These are phyloP conservation scores for Thelaira solivaga DNA, from an alignment of 2,888 invertebrate genomes.

Conservation along the genomic window DNA sequence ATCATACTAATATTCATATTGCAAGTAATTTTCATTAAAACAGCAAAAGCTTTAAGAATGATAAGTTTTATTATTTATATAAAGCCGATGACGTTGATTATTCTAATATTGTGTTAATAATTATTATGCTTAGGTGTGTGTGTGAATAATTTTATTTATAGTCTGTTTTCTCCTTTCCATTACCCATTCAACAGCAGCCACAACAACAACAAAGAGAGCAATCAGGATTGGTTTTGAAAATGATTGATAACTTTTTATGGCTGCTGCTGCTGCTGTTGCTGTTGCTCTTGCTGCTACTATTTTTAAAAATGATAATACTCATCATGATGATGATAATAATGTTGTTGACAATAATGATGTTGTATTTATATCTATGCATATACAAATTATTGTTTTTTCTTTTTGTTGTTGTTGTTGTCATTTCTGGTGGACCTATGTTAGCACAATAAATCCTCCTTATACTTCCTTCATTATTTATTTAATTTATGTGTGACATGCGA, in stretches of 20 bases:
- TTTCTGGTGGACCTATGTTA: conserved; percentile 63
- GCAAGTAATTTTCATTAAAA: neutral
- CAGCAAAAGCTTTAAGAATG: conserved; percentile 33
- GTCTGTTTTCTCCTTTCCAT: conserved; percentile 25
- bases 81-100: conserved; percentile 65
- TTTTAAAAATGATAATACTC: too few relatives aligned
- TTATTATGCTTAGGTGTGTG: neutral
- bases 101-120: conserved; percentile 63
- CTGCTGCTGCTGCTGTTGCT: conserved; percentile 3
- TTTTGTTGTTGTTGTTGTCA: conserved; percentile 47
- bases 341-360: conserved; percentile 36
- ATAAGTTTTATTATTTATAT: conserved; percentile 54
- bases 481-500: conserved; percentile 63
- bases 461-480: conserved; percentile 63
- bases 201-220: neutral
- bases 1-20: conserved; percentile 1
- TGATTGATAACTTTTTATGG: conserved; percentile 62
- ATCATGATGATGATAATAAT: conserved; percentile 39
- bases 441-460: conserved; percentile 65
- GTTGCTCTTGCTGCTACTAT: too few relatives aligned
- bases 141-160: conserved; percentile 40
- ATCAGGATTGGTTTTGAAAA: conserved; percentile 37
- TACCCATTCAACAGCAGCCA: conserved; percentile 8
- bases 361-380: too few relatives aligned
- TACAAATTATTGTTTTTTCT: too few relatives aligned